Base-by-base conservation (phyloP, 2,888 invertebrate species). In the Artemia sinica region DNA sequence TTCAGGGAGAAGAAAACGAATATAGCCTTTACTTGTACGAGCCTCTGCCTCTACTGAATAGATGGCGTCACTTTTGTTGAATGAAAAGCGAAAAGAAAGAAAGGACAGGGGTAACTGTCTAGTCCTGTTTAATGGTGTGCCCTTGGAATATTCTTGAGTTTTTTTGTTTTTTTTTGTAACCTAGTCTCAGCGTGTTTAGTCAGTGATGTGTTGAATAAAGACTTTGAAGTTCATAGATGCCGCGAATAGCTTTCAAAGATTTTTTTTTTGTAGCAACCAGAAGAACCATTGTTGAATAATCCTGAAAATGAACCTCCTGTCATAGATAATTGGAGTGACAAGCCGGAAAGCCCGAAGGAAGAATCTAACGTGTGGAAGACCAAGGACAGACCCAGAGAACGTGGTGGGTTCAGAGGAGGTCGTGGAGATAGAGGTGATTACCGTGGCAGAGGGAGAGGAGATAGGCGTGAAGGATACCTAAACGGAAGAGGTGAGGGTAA, bases 321-420 rank as follows among this genome's bases (percentile, higher is more conserved):
- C 63, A 58, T 58, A 18, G 63, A 58, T 28, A 58, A 58, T 28
- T 58, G 63, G 63, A 28, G 63, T 18, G 63, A 58, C n/a, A 28
- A 58, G 28, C n/a, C 8, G 8, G 63, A 58, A 58, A 28, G 14
- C n/a, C 63, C 63, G 28, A 58, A 58, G 63, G 63, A 58, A 28
- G 63, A 58, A 58, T 58, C 63, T 28, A 58, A 58, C 11, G 63
- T 58, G 14, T 58, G 63, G 63, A n/a, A 58, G 63, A 58, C 63
- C n/a, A n/a, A 28, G 9, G 63, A 58, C 10, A n/a, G 10, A 2
- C 63, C n/a, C 8, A n/a, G 63, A 18, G 63, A 58, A 10, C 63
- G 63, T 18, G 63, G 63, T 18, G 63, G 63, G 28, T 58, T 18
- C 63, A n/a, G 63, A 58, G 63, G 63, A n/a, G 63, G 14, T 28